These are phyloP conservation scores for Actinia tenebrosa DNA, from an alignment of 64 coral and sea anemone species.

Conservation along the genomic window DNA sequence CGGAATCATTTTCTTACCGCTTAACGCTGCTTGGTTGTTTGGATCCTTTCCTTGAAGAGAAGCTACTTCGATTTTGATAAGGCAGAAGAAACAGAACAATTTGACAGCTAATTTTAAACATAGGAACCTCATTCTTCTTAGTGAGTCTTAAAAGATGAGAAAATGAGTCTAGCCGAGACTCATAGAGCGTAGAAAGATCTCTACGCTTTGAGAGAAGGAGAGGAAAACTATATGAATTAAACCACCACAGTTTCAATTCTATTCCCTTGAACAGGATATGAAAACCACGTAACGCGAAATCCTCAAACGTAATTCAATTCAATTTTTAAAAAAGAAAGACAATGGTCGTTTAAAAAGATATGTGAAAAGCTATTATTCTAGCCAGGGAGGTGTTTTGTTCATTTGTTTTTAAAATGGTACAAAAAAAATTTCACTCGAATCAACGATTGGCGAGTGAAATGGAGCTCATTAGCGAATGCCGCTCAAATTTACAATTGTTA, in stretches of 20 bases:
- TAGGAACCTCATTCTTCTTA: neutral
- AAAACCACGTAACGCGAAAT: neutral
- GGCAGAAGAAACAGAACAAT: neutral
- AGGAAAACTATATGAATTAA: neutral
- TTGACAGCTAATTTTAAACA: neutral
- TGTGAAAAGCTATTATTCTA: neutral
- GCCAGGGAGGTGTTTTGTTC: neutral
- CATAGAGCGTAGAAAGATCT: neutral
- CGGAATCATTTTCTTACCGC: neutral
- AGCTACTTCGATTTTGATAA: neutral
- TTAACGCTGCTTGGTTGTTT: neutral
- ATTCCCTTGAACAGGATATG: neutral
- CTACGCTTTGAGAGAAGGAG: neutral
- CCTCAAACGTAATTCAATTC: neutral
- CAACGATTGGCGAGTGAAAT: neutral
- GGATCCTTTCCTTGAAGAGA: neutral
- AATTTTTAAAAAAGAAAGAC: neutral
- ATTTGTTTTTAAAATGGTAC: neutral
- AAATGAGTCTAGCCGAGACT: neutral
- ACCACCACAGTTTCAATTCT: neutral
- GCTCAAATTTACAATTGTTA: neutral
- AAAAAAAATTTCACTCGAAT: neutral
- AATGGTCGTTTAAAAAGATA: neutral
- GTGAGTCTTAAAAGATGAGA: neutral
- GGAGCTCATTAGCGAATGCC: neutral